Conservation (phyloP, 2,888 invertebrate species). For the Itoplectis maculator region DNA sequence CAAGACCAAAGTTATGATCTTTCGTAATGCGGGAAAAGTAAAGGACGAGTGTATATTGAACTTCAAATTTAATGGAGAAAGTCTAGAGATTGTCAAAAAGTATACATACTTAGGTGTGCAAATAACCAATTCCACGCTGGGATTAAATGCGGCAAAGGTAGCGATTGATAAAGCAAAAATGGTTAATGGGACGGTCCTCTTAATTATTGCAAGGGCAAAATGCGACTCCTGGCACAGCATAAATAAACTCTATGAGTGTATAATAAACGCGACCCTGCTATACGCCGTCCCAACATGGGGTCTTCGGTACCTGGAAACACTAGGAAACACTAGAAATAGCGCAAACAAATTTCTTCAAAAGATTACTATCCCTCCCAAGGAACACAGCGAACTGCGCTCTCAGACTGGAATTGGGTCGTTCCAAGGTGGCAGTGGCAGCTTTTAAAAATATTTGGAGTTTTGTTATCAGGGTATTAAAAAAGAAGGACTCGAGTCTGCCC, state of each 20-base stretch:
- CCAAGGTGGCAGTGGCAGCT: constrained; percentile 21
- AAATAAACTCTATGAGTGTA: constrained; percentile 35
- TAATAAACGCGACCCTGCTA: constrained; percentile 38
- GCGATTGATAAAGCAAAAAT: constrained; percentile 41
- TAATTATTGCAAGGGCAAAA: constrained; percentile 27
- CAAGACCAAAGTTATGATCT: constrained; percentile 51
- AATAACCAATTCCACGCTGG: constrained; percentile 23
- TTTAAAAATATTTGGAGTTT: constrained; percentile 8
- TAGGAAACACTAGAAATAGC: constrained; percentile 46
- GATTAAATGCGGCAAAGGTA: constrained; percentile 1
- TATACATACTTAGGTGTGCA: constrained; percentile 28
- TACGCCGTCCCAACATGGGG: constrained; percentile 40
- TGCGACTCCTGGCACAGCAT: constrained; percentile 40
- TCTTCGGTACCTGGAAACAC: constrained; percentile 43
- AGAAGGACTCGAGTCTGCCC: constrained; percentile 14
- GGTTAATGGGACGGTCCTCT: constrained; percentile 14
- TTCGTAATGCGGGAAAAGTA: constrained; percentile 8
- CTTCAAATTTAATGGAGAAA: constrained; percentile 11
- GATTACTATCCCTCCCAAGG: constrained; percentile 17
- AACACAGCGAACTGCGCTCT: constrained; percentile 22
- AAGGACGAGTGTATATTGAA: neutral
- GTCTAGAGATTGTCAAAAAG: constrained; percentile 4
- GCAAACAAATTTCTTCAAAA: constrained; percentile 47
- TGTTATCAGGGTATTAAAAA: constrained; percentile 29
- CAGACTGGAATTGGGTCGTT: constrained; percentile 14